Conservation (phyloP, 2,888 invertebrate genomes). For the Abrostola triplasia region DNA sequence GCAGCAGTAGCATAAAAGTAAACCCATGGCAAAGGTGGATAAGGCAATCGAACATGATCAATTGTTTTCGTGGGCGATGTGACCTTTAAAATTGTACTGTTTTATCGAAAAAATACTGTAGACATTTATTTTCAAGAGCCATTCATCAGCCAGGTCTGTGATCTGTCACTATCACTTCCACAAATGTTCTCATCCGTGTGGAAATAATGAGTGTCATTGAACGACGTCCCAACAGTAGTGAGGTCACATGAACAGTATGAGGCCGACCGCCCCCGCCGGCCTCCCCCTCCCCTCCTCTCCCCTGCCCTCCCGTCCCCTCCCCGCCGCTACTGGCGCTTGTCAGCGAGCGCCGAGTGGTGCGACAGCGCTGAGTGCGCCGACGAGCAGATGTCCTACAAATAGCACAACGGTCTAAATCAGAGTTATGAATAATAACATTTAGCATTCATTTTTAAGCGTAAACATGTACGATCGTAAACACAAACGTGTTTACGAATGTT, state of each 20-base stretch:
- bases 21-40: background rate
- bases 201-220: background rate
- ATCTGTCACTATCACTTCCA: background rate
- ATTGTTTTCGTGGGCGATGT: constrained; percentile 7
- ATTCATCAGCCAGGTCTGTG: background rate
- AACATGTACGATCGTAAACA: too few relatives aligned
- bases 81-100: constrained; percentile 20
- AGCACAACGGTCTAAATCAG: background rate
- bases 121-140: constrained; percentile 4
- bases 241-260: constrained; percentile 6
- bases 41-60: background rate
- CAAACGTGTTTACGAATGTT: too few relatives aligned
- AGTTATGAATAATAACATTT: too few relatives aligned
- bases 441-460: too few relatives aligned
- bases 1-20: background rate
- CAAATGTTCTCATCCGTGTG: background rate
- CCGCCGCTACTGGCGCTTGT: constrained; percentile 68
- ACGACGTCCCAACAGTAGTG: background rate
- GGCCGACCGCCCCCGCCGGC: constrained; percentile 10
- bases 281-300: constrained; percentile 6
- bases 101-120: constrained; percentile 15
- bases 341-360: constrained; percentile 73
- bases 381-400: constrained; percentile 76
- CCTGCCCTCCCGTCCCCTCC: background rate
- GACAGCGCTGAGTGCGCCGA: constrained; percentile 88